A percentile compares a stretch with the other conserved stretches of the same genome.
Conservation (phyloP, 2,797 vertebrate species). For the Rousettus madagascariensis region DNA sequence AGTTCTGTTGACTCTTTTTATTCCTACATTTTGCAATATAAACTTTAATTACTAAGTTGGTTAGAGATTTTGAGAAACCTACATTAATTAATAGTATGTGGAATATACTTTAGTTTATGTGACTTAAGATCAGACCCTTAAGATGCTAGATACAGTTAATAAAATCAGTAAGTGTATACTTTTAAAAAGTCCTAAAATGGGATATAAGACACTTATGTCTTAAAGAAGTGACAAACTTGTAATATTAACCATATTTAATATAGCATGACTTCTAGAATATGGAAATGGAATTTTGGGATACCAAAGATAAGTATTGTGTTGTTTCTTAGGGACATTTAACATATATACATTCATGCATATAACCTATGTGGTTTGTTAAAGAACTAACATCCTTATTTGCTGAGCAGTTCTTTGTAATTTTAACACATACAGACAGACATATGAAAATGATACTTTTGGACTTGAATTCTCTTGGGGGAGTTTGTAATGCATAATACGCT, state of each 20-base stretch:
- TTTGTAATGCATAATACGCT: not conserved
- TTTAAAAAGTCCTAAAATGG: conserved; percentile 20
- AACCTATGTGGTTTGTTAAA: not conserved
- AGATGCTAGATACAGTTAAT: not conserved
- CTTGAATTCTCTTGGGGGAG: not conserved
- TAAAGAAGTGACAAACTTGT: conserved; percentile 8
- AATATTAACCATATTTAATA: conserved; percentile 34
- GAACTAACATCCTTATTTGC: not conserved
- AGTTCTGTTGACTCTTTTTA: not conserved
- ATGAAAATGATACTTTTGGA: not conserved
- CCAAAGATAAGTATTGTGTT: not conserved
- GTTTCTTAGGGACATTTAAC: not conserved
- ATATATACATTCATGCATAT: too few species aligned
- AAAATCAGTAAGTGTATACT: not conserved
- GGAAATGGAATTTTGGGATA: not conserved
- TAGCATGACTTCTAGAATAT: not conserved
- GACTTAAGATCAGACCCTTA: not conserved
- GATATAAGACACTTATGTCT: not conserved
- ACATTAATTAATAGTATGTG: not conserved
- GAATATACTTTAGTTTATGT: conserved; percentile 24
- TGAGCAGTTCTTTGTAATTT: not conserved
- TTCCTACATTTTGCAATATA: not conserved
- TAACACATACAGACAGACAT: not conserved
- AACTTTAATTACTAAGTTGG: not conserved
- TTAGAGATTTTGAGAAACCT: conserved; percentile 38